phyloP scores from a whole-genome alignment of 2,797 vertebrate genomes.

The Sebastes oblongus region DNA sequence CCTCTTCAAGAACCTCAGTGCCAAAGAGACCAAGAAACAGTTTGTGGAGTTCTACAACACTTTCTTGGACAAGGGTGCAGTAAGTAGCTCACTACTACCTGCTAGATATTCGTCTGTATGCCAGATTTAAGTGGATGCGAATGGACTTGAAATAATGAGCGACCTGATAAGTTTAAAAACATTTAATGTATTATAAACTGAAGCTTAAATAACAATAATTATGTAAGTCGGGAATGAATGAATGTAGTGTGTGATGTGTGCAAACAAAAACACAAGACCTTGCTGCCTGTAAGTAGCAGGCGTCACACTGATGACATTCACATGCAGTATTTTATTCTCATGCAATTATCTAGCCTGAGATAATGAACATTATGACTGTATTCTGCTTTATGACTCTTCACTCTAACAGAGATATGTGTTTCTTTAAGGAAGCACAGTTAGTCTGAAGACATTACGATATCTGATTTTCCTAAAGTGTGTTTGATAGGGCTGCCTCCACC shows the following conservation, averaged over 20 bases:
- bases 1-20: slow-evolving; percentile 81
- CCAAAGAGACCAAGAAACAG: slow-evolving; percentile 91
- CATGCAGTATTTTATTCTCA: neutral
- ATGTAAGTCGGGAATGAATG: neutral
- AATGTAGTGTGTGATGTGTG: neutral
- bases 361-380: neutral
- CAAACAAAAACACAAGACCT: neutral
- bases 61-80: slow-evolving; percentile 91
- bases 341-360: neutral
- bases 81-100: slow-evolving; percentile 70
- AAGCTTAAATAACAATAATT: neutral
- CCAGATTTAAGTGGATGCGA: neutral
- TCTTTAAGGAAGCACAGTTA: neutral
- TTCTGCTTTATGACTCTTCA: neutral
- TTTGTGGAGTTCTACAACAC: slow-evolving; percentile 90
- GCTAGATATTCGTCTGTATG: neutral
- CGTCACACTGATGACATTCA: neutral
- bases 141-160: neutral
- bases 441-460: neutral
- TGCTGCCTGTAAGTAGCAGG: neutral
- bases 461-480: neutral
- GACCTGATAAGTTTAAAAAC: neutral
- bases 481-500: no score
- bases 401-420: neutral
- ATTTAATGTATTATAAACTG: neutral